These are phyloP conservation scores for Muscicapa comitata DNA, from an alignment of 2,797 vertebrate species.

Conservation along the genomic window DNA sequence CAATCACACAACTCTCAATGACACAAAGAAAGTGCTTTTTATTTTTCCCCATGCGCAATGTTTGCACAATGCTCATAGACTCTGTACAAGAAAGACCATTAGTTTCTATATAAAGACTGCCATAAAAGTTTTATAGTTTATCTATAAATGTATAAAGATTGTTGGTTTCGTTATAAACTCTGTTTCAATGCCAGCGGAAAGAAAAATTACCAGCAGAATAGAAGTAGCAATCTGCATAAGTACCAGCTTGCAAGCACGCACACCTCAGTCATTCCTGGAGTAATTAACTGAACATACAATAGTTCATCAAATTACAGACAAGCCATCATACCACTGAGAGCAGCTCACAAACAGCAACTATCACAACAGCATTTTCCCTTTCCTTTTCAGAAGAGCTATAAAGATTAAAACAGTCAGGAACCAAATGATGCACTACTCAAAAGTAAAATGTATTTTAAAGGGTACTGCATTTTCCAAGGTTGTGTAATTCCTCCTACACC, in stretches of 20 bases:
- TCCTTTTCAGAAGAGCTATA: slow-evolving; percentile 15
- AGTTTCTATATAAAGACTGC: slow-evolving; percentile 75
- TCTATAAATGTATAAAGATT: slow-evolving; percentile 74
- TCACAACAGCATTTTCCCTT: not conserved
- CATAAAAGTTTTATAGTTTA: slow-evolving; percentile 75
- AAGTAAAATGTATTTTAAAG: not conserved
- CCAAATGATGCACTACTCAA: not conserved
- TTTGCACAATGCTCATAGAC: slow-evolving; percentile 65
- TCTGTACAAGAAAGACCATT: slow-evolving; percentile 66
- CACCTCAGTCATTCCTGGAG: slow-evolving; percentile 5
- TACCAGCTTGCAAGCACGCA: not conserved
- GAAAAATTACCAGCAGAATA: slow-evolving; percentile 66
- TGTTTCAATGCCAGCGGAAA: slow-evolving; percentile 67
- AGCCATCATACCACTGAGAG: not conserved
- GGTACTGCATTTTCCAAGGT: not conserved
- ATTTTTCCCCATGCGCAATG: slow-evolving; percentile 55
- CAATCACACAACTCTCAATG: slow-evolving; percentile 40
- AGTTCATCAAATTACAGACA: slow-evolving; percentile 52
- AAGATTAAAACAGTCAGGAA: slow-evolving; percentile 31
- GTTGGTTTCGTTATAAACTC: slow-evolving; percentile 69
- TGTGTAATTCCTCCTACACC: not conserved
- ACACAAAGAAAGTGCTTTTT: slow-evolving; percentile 69
- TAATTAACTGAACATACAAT: slow-evolving; percentile 34
- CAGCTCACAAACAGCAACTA: not conserved
- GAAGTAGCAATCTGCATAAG: slow-evolving; percentile 52